These are phyloP conservation scores for Myotis vivesi DNA, from an alignment of 2,797 vertebrate species.

Conservation along the genomic window DNA sequence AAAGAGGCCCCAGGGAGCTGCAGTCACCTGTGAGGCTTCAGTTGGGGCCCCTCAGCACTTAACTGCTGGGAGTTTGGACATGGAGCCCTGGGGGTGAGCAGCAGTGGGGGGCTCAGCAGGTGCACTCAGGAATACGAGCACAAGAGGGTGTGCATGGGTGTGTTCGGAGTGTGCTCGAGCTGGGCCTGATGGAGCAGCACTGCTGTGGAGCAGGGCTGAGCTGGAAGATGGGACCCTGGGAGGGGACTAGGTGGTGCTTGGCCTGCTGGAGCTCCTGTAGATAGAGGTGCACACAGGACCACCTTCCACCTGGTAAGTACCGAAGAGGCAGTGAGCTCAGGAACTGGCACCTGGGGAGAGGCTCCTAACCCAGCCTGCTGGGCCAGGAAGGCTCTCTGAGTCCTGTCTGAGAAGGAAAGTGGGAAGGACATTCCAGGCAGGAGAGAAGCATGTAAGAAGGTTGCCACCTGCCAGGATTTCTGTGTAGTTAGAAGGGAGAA, in stretches of 20 bases:
- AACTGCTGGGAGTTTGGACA: neutral
- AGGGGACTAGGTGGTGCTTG: neutral
- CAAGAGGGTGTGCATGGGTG: neutral
- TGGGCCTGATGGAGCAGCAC: neutral
- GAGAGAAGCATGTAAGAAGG: neutral
- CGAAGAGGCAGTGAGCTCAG: neutral
- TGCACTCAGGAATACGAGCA: neutral
- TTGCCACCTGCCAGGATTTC: neutral
- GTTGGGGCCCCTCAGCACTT: neutral
- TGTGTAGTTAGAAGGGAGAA: neutral
- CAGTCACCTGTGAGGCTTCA: neutral
- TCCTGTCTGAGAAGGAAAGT: neutral
- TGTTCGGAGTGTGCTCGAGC: neutral
- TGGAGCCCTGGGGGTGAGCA: neutral
- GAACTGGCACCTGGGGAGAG: neutral
- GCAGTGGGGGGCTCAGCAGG: too few species aligned
- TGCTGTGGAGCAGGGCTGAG: neutral
- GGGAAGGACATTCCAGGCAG: neutral
- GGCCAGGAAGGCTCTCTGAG: neutral
- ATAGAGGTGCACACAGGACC: neutral
- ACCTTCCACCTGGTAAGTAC: neutral
- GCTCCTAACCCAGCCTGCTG: neutral
- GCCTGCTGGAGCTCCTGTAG: neutral
- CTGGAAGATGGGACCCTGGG: neutral
- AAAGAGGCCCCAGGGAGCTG: slow-evolving; percentile 65